phyloP scores from a whole-genome alignment of 2,888 invertebrate species.

The Eupelmus urozonus region DNA sequence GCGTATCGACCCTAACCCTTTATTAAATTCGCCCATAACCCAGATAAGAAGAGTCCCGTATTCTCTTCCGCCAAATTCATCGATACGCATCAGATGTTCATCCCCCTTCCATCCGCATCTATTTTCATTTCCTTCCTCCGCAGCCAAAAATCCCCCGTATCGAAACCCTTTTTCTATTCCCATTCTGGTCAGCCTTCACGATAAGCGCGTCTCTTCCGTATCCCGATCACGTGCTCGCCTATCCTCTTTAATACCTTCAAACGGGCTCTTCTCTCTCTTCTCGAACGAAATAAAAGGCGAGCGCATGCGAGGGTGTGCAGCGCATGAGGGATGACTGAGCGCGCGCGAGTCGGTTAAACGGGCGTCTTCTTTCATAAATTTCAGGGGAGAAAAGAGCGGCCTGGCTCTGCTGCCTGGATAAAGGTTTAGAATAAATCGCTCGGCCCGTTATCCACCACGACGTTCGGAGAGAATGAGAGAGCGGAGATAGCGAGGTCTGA shows the following conservation, averaged over 20 bases:
- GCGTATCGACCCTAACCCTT: too few species aligned
- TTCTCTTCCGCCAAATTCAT: not conserved
- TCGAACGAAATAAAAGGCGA: conserved; percentile 74
- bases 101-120: conserved; percentile 30
- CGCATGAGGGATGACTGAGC: conserved; percentile 76
- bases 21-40: not conserved
- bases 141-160: conserved; percentile 64
- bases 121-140: conserved; percentile 51
- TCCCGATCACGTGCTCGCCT: conserved; percentile 75
- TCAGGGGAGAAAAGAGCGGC: conserved; percentile 65
- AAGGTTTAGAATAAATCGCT: conserved; percentile 76
- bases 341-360: conserved; percentile 74
- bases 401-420: conserved; percentile 65
- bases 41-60: too few species aligned
- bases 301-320: conserved; percentile 70
- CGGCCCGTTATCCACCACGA: conserved; percentile 73
- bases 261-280: conserved; percentile 63
- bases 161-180: conserved; percentile 54
- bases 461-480: not conserved
- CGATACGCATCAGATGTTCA: not conserved
- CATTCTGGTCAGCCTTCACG: conserved; percentile 47
- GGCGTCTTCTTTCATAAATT: conserved; percentile 77
- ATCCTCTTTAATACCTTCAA: conserved; percentile 75
- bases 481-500: not conserved
- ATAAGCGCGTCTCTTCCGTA: conserved; percentile 66